Base-by-base conservation (phyloP, 2,113 vertebrate species). In the Prionailurus viverrinus region DNA sequence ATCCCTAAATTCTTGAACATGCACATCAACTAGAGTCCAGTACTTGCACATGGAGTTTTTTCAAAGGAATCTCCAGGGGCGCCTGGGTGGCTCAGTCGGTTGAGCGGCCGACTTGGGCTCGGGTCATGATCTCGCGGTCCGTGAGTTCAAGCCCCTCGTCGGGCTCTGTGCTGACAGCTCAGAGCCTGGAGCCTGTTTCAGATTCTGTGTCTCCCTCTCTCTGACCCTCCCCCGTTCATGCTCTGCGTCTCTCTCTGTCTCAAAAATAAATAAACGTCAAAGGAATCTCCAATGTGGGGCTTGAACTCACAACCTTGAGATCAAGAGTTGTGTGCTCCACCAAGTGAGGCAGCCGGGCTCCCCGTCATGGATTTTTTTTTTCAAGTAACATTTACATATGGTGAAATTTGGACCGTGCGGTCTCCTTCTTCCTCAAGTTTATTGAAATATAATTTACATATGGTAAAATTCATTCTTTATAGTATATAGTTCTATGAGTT, bases 91-190 rank as follows among this genome's bases (percentile, higher is more conserved):
- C 45, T 45, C 45, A 45, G 45, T 45, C 45, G 7, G 45, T 9
- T 45, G 0, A 45, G 45, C 7, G 7, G 1, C 45, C 45, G 45
- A 45, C 45, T 9, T 9, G 0, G 45, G 45, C 45, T 8, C 45
- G 1, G 45, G 45, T 45, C 45, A 45, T 45, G 45, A 45, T 45
- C 45, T 45, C 41, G 1, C 0, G 41, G 41, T 45, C 41, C 0
- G 41, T 45, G 41, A 45, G 41, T 45, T 45, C 41, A 1, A 45
- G 41, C 41, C 41, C 41, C 7, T 1, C 41, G 41, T 45, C 41
- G 41, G 41, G 41, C 41, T 45, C 41, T 45, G 41, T 45, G 7
- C 41, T 45, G 41, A 45, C 7, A 1, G 41, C 41, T 45, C 41
- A 1, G 41, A 45, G 41, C 41, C 41, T 7, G 41, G 41, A 45